Conservation (phyloP, 2,797 vertebrate genomes). For the Malurus leucopterus region DNA sequence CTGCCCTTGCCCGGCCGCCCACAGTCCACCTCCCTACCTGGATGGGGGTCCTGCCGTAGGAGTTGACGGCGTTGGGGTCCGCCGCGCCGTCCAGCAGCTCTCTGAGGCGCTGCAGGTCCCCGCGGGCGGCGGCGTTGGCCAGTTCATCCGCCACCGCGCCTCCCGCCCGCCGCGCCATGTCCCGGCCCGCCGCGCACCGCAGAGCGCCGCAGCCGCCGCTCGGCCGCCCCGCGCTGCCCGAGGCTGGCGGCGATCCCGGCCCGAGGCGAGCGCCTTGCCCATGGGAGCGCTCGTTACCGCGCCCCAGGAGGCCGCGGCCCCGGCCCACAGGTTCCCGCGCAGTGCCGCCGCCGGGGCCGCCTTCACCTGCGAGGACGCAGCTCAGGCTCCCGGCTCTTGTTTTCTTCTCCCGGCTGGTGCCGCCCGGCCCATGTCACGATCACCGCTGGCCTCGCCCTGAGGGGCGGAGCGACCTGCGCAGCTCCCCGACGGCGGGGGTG, state of each 20-base stretch:
- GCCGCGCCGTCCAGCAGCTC: conserved; percentile 48
- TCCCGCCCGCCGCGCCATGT: neutral
- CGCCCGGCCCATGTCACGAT: neutral
- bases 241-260: neutral
- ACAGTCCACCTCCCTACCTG: conserved; percentile 42
- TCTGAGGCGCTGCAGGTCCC: neutral
- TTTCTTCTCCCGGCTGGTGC: neutral
- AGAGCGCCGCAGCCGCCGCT: neutral
- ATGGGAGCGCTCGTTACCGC: neutral
- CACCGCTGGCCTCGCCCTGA: neutral
- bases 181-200: neutral
- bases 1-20: too few relatives aligned
- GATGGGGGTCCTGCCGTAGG: conserved; percentile 58
- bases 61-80: conserved; percentile 51
- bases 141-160: neutral
- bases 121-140: neutral
- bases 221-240: neutral
- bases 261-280: neutral
- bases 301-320: too few relatives aligned
- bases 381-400: neutral
- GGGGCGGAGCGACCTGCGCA: neutral
- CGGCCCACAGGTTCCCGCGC: neutral
- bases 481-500: too few relatives aligned
- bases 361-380: neutral
- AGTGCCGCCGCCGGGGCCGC: neutral